Evolutionary conservation across 1,140 invertebrate genomes (phyloP), one percentile per base, ranked within the genome.

Genomic region (Hestina assimilis): DNA sequence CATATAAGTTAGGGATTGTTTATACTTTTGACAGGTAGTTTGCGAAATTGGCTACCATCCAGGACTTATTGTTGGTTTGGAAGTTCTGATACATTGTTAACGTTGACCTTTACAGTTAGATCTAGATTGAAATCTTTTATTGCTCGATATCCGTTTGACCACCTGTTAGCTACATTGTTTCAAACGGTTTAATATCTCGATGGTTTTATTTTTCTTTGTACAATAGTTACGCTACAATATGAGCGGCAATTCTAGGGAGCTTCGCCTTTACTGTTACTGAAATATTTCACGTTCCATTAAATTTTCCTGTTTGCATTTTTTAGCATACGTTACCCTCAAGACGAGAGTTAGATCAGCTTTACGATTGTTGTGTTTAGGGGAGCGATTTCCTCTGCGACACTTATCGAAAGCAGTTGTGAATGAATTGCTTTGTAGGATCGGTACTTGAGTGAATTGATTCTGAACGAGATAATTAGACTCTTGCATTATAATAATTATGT

Each of bases 301-400:
- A 82, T 87, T 83, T 87, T 77, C 79, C 76, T 84, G 80, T 86
- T 84, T 87, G 83, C 83, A 87, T 86, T 85, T 87, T 87, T 87
- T 85, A 87, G 74, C 84, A 87, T 87, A 87, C 75, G 82, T 78
- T 85, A 85, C 73, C 74, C 75, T 67, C 65, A 69, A 83, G 72
- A 80, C 69, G 76, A 62, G 60, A 59, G 57, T 66, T 62, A 62
- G 66, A 69, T 60, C 60, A 66, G 68, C 59, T 80, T 83, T 82
- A 83, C 75, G 79, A 82, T 75, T 82, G 65, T 79, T 79, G 76
- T 83, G 79, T 74, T 38, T 65, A 72, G 69, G 71, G 68, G 68
- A 69, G 58, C 26, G 55, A 63, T 64, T 72, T 59, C 43, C 46
- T 65, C 33, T 52, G 41, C 42, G 56, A 53, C 47, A 68, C 59